Evolutionary conservation across 2,888 invertebrate genomes (phyloP), one percentile per base, ranked within the genome.

Genomic region (Philereme vetulata): DNA sequence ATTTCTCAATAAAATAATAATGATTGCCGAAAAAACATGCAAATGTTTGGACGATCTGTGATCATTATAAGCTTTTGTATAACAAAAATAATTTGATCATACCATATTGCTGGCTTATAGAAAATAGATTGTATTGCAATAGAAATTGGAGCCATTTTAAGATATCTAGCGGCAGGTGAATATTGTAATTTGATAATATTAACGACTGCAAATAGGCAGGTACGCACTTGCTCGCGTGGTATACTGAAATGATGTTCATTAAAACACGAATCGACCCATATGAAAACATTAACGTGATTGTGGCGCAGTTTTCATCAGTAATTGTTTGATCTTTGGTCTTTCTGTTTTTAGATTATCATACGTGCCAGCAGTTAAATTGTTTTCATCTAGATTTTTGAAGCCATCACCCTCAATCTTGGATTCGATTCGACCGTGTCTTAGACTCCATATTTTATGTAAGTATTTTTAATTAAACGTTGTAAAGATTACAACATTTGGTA

Each of bases 11-110:
- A 56, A 56, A 62, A 58, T 56, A 45, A 67, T 66, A 64, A 69
- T 71, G 63, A 66, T 59, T 55, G 56, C 45, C 61, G 48, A 65
- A 58, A 64, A 59, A 66, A 56, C 67, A 67, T 71, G 68, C 67
- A 68, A 71, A 71, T 66, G 67, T 57, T 63, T 51, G 60, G 59
- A 53, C 51, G 61, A 61, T 64, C 57, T 57, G 61, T 54, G 64
- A 66, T 64, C 62, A 61, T 21, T 21, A 64, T 45, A 54, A 60
- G 62, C 62, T 54, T 50, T 51, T 34, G 6, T 36, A 42, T 36
- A 11, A 36, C 53, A 46, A 50, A 38, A 8, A 53, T 49, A 48
- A 7, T 1, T 53, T 0, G 46, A 33, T 2, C n/a, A 48, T 43
- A 9, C 10, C 1, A 9, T 11, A 11, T 7, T 4, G 21, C 1